Base-by-base conservation (phyloP, 2,888 invertebrate genomes). In the Nymphalis c-album region DNA sequence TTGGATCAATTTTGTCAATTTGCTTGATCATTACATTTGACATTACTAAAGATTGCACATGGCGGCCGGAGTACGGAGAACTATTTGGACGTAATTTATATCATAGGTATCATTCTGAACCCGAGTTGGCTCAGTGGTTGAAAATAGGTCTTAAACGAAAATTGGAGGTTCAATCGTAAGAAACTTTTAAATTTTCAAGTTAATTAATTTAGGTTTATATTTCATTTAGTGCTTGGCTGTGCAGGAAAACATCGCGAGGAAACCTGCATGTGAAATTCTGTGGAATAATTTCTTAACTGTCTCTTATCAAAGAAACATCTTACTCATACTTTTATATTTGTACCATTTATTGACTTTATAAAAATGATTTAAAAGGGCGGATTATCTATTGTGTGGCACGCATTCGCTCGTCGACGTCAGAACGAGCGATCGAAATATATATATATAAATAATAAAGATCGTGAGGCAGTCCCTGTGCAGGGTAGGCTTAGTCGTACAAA, bases 371-470 rank as follows among this genome's bases (percentile, higher is more conserved):
- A 7, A 22, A 13, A 10, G 18, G 57, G 22, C 53, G 40, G 57
- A 58, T 64, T 63, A 63, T 67, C 60, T 67, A 64, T 64, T 68
- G 68, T 67, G 70, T 68, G 68, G 61, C 68, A 64, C 67, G 65
- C 68, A 70, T 72, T 68, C 67, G 71, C 65, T 69, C 59, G 47
- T 59, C 67, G 68, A 69, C 69, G 74, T 75, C 69, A 68, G 67
- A 63, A 66, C 75, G 73, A 74, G 75, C 87, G 87, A 88, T 90
- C 86, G 85, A 88, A 89, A 90, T 90, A 88, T 90, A 90, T 90
- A 91, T 90, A 90, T 90, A 88, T 90, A 90, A 90, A 91, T 90
- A 91, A 90, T 89, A 90, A 89, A 90, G 88, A 90, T 88, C 84
- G 87, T 84, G 79, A 76, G 75, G 73, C 76, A 75, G 75, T 81